Percentiles rank a stretch among this genome's conserved stretches.
Conservation (phyloP, 2,797 vertebrate species). For the Pempheris klunzingeri region DNA sequence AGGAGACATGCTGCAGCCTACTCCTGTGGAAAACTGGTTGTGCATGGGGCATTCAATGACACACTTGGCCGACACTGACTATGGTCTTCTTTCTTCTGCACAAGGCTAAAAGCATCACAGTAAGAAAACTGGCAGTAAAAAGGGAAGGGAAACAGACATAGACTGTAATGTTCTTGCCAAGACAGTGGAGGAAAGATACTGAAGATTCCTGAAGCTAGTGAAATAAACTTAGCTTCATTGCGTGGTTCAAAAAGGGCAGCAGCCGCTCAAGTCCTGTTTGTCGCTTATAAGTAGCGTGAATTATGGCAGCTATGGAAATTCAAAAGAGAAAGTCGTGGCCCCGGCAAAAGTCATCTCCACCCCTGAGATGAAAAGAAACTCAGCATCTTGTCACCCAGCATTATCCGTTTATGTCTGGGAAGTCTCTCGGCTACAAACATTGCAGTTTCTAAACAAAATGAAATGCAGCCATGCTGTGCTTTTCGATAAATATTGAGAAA, state of each 20-base stretch:
- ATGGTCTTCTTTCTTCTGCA: slow-evolving; percentile 42
- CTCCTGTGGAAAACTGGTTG: slow-evolving; percentile 50
- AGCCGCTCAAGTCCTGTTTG: slow-evolving; percentile 33
- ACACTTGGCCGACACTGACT: slow-evolving; percentile 34
- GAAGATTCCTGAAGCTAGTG: slow-evolving; percentile 41
- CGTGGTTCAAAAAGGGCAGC: slow-evolving; percentile 52
- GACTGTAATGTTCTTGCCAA: slow-evolving; percentile 44
- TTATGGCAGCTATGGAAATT: slow-evolving; percentile 54
- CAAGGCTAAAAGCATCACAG: slow-evolving; percentile 46
- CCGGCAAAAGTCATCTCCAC: slow-evolving; percentile 41
- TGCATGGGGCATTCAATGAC: slow-evolving; percentile 52
- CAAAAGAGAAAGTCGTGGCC: slow-evolving; percentile 42
- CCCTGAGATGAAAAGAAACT: slow-evolving; percentile 38
- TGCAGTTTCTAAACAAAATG: slow-evolving; percentile 65
- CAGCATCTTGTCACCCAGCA: slow-evolving; percentile 36
- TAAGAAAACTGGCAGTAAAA: slow-evolving; percentile 55
- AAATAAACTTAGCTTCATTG: slow-evolving; percentile 64
- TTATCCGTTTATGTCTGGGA: slow-evolving; percentile 48
- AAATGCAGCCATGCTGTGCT: slow-evolving; percentile 62
- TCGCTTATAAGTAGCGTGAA: slow-evolving; percentile 44
- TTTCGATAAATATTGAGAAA: slow-evolving; percentile 65
- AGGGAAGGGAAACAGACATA: slow-evolving; percentile 52
- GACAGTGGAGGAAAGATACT: slow-evolving; percentile 43
- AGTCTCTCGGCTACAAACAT: slow-evolving; percentile 63
- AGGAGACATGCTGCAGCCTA: slow-evolving; percentile 39